Evolutionary conservation across 2,888 invertebrate species (phyloP).

Genomic region (Nesidiocoris tenuis): DNA sequence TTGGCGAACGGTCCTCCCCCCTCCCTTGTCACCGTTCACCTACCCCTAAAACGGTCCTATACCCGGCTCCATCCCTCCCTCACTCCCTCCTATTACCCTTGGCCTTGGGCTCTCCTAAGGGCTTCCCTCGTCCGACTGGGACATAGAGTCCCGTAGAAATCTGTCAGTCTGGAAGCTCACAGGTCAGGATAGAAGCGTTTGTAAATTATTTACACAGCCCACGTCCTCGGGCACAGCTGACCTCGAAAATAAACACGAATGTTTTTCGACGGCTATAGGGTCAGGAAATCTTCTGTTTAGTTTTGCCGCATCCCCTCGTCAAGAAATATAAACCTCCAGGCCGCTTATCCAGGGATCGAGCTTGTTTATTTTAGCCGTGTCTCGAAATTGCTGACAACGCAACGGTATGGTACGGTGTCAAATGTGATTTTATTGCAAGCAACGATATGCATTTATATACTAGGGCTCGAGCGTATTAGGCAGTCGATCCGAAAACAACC

Average conservation of each 20-base stretch:
- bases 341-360: neutral
- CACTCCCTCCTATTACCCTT: neutral
- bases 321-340: neutral
- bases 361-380: neutral
- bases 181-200: neutral
- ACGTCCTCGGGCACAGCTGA: conserved; percentile 12
- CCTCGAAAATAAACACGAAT: conserved; percentile 22
- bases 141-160: neutral
- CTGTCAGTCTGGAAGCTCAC: neutral
- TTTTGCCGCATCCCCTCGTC: neutral
- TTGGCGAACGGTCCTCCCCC: neutral
- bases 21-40: neutral
- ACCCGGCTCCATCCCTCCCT: neutral
- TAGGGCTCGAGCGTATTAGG: no score
- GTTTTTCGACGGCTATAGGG: conserved; percentile 8
- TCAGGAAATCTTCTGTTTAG: neutral
- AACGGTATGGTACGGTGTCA: no score
- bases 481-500: no score
- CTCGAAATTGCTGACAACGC: neutral
- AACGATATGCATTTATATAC: no score
- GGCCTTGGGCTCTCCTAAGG: neutral
- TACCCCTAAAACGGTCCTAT: neutral
- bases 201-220: conserved; percentile 24
- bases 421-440: no score
- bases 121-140: neutral